Evolutionary conservation across 2,888 invertebrate genomes (phyloP).

Genomic region (Petrolisthes cinctipes): DNA sequence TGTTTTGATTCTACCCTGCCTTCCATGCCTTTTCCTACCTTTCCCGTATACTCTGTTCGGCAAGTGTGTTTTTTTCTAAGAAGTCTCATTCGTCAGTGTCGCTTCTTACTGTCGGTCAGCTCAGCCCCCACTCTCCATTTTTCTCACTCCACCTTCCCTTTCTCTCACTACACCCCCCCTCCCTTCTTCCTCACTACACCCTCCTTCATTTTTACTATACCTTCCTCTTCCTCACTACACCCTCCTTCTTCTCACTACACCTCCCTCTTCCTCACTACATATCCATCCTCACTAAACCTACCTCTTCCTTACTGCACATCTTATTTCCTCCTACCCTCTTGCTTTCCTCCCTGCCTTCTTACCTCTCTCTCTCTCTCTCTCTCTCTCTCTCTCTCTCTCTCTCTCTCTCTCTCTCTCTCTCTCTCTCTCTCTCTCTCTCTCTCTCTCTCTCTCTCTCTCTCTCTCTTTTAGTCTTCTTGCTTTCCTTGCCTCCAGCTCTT

Average conservation of each 20-base stretch:
- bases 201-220: background rate
- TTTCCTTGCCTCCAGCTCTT: background rate
- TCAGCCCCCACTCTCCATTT: background rate
- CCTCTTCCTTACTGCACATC: background rate
- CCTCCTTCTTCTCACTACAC: too few relatives aligned
- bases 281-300: background rate
- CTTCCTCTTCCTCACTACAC: background rate
- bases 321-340: background rate
- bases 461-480: background rate
- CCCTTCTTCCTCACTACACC: background rate
- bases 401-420: background rate
- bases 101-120: background rate
- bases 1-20: background rate
- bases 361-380: background rate
- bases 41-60: background rate
- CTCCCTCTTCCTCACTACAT: background rate
- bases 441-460: background rate
- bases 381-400: background rate
- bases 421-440: background rate
- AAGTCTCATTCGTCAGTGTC: too few relatives aligned
- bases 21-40: background rate
- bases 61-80: too few relatives aligned
- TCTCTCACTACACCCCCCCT: background rate
- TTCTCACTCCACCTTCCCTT: background rate
- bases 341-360: background rate